phyloP scores from a whole-genome alignment of 2,888 invertebrate genomes.

The Hipparchia sbordonii region DNA sequence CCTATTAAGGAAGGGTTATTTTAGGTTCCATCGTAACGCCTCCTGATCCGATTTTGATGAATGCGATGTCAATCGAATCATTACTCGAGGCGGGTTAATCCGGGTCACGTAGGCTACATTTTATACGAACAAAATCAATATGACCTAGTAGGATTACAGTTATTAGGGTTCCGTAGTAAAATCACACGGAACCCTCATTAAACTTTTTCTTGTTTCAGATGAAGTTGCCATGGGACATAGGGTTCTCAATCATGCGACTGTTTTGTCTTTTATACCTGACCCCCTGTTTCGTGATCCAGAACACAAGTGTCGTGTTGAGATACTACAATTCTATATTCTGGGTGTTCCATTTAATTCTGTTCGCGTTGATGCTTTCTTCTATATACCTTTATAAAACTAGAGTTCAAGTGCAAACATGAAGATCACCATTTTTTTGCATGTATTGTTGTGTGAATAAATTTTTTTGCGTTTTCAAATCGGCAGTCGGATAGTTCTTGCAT shows the following conservation, averaged over 20 bases:
- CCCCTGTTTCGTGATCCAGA: slow-evolving; percentile 61
- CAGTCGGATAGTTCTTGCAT: no score
- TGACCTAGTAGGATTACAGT: no score
- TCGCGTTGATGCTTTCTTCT: slow-evolving; percentile 53
- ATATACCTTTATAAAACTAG: slow-evolving; percentile 51
- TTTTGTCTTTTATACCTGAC: slow-evolving; percentile 70
- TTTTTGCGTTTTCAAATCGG: no score
- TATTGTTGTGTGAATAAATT: slow-evolving; percentile 1
- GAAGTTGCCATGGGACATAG: slow-evolving; percentile 81
- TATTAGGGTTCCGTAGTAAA: no score
- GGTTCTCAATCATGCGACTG: slow-evolving; percentile 71
- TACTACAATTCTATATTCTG: slow-evolving; percentile 75
- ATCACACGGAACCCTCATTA: no score
- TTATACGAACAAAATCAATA: no score
- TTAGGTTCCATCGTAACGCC: no score
- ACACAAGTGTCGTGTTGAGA: slow-evolving; percentile 50
- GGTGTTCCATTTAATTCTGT: slow-evolving; percentile 64
- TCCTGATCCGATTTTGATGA: no score
- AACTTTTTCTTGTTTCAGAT: slow-evolving; percentile 59
- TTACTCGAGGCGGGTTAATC: no score
- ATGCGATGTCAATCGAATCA: no score
- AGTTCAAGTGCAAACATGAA: slow-evolving; percentile 10
- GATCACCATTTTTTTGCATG: slow-evolving; percentile 1
- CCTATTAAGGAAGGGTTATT: no score
- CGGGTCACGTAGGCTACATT: no score